Percentiles rank a stretch among this genome's conserved stretches.
phyloP scores from a whole-genome alignment of 2,888 invertebrate genomes.

The Eupithecia inturbata region DNA sequence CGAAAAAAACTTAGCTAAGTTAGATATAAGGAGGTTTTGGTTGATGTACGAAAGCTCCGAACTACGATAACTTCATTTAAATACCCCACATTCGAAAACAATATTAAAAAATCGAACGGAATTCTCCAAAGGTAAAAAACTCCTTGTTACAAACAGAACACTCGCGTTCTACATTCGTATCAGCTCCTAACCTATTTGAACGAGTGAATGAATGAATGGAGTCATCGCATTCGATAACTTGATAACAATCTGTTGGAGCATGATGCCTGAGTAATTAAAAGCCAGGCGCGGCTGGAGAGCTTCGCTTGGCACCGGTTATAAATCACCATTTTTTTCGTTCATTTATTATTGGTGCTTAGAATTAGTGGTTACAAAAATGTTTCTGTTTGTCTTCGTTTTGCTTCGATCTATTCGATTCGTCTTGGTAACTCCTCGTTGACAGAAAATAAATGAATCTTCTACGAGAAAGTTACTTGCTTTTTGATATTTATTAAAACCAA shows the following conservation, averaged over 20 bases:
- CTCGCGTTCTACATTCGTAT: slow-evolving; percentile 27
- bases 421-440: too few species aligned
- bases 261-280: slow-evolving; percentile 40
- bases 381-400: background rate
- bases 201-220: slow-evolving; percentile 46
- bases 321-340: background rate
- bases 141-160: slow-evolving; percentile 8
- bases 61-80: background rate
- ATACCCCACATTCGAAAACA: background rate
- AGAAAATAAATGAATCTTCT: background rate
- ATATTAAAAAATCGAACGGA: background rate
- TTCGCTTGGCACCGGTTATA: slow-evolving; percentile 20
- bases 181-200: slow-evolving; percentile 34
- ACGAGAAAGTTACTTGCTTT: background rate
- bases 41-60: background rate
- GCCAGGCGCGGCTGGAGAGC: slow-evolving; percentile 26
- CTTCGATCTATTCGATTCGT: too few species aligned
- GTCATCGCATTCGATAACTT: slow-evolving; percentile 47
- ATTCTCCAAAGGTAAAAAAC: background rate
- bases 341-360: background rate
- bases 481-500: background rate
- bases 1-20: background rate
- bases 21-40: background rate
- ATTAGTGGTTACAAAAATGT: background rate
- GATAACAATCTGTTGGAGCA: slow-evolving; percentile 35